Evolutionary conservation across 2,797 vertebrate genomes (phyloP), one percentile per base, ranked within the genome.

Genomic region (Orientallactaga sibirica): DNA sequence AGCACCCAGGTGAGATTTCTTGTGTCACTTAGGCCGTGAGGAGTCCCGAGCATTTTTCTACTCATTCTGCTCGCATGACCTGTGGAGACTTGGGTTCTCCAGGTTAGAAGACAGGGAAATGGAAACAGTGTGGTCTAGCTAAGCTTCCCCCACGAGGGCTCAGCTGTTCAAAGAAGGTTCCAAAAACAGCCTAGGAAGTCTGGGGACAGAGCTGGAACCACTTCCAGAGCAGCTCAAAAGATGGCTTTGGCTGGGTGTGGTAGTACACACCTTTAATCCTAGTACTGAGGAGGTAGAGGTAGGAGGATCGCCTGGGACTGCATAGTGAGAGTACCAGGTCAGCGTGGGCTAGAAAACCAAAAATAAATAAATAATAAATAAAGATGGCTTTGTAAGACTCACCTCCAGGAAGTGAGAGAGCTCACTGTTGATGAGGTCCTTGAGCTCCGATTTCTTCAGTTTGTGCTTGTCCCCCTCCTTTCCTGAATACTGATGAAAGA

Each of bases 371-470:
- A 37, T 2, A 37, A 37, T 2, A 37, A 37, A 37, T 2, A 37
- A 43, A 22, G 70, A n/a, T 22, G 6, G 19, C 62, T 24, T 62
- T 2, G 19, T 62, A 33, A 43, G 85, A 95, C 98, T 98, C 95
- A 99, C 98, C 85, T 97, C 97, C 55, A 99, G 97, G 86, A 99
- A 98, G 1, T 98, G 98, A 0, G 98, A 97, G 90, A 99, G 97
- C 94, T 99, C 98, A 0, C 98, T 98, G 48, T 98, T 98, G 48
- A 99, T 98, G 93, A 99, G 98, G 5, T 99, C 98, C 97, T 99
- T 99, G 89, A 99, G 98, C 95, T 99, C 98, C 0, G 98, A 98
- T 89, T 99, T 99, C 98, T 99, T 99, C 97, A 99, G 98, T 66
- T 98, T 99, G 97, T 98, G 98, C 75, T 98, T 99, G 98, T 99